A percentile compares a stretch with the other conserved stretches of the same genome.
Evolutionary conservation across 2,888 invertebrate species (phyloP).

Genomic region (Cremastinae sp.): DNA sequence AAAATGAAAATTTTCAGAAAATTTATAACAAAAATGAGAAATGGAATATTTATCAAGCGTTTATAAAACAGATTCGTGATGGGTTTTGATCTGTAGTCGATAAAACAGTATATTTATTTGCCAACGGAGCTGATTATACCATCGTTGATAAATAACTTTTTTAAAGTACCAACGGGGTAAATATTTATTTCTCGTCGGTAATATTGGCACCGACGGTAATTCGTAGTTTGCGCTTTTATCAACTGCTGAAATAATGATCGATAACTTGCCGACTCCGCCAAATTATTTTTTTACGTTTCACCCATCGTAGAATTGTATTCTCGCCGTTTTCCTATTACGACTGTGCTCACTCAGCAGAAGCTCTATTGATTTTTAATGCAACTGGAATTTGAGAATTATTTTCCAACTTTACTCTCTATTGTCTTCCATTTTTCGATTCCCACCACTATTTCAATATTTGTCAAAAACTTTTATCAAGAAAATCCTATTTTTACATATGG

Average conservation of each 20-base stretch:
- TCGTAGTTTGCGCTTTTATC: background rate
- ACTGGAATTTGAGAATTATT: conserved; percentile 49
- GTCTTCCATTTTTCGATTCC: conserved; percentile 23
- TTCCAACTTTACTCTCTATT: conserved; percentile 17
- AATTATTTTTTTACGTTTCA: conserved; percentile 20
- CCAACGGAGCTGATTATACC: no score
- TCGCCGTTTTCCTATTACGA: conserved; percentile 32
- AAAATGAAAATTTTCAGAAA: no score
- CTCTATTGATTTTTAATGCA: conserved; percentile 58
- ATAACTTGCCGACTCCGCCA: conserved; percentile 29
- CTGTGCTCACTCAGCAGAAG: conserved; percentile 29
- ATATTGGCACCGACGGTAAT: no score
- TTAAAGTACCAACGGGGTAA: background rate
- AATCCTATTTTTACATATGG: no score
- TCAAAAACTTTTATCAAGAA: no score
- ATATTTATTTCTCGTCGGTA: conserved; percentile 15
- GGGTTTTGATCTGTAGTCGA: no score
- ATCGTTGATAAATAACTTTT: no score
- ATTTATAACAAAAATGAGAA: no score
- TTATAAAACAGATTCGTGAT: background rate
- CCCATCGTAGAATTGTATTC: conserved; percentile 8
- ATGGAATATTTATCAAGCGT: background rate
- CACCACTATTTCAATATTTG: background rate
- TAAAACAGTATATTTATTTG: background rate
- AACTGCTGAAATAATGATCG: background rate